phyloP scores from a whole-genome alignment of 2,113 vertebrate species.

The Tragelaphus imberbis region DNA sequence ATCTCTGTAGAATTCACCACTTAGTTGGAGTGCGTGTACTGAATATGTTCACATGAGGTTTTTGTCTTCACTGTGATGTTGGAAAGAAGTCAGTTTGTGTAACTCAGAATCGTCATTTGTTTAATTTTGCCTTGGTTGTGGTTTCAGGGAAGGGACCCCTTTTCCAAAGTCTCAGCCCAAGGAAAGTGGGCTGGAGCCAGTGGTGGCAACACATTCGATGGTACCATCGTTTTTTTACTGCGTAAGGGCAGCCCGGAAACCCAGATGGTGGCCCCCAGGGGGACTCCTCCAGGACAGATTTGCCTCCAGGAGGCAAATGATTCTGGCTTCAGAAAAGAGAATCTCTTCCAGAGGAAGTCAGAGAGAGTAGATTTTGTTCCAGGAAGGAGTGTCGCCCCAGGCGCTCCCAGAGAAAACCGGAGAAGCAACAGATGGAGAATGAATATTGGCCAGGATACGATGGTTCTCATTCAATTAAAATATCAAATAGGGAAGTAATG shows the following conservation, averaged over 20 bases:
- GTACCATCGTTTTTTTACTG: fast-evolving
- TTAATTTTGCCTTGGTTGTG: neutral
- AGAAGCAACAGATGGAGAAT: conserved; percentile 56
- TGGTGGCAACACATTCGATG: neutral
- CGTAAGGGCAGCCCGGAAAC: neutral
- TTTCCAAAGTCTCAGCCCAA: neutral
- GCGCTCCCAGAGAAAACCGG: neutral
- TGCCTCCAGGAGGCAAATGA: neutral
- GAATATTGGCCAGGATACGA: conserved; percentile 34
- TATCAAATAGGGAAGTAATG: conserved; percentile 24
- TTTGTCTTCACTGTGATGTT: neutral
- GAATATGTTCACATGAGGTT: neutral
- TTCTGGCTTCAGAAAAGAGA: conserved; percentile 38
- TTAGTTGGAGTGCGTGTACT: neutral
- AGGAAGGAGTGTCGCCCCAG: conserved; percentile 10
- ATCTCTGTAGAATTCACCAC: neutral
- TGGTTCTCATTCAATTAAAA: conserved; percentile 48
- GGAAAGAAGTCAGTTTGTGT: neutral
- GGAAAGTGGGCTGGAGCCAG: neutral
- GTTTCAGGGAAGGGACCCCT: neutral
- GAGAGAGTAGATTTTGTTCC: conserved; percentile 26
- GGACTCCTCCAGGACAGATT: conserved; percentile 12
- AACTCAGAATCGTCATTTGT: neutral
- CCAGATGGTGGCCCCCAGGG: conserved; percentile 24
- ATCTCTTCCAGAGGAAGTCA: conserved; percentile 40